Percentiles rank a stretch among this genome's conserved stretches.
phyloP scores from a whole-genome alignment of 2,113 vertebrate genomes.

The Alexandromys fortis region DNA sequence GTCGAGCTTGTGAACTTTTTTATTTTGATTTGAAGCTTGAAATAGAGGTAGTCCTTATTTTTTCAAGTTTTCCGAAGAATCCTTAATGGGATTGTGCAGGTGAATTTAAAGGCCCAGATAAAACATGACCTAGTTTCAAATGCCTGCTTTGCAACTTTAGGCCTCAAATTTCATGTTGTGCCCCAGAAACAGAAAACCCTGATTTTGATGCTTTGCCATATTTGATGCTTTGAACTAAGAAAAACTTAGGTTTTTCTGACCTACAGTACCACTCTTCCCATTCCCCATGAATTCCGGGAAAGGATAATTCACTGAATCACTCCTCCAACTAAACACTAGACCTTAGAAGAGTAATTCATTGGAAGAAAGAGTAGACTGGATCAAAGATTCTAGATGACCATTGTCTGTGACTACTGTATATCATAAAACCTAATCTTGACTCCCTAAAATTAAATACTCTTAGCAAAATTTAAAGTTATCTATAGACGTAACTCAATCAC shows the following conservation, averaged over 20 bases:
- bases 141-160: not conserved
- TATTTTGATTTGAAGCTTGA: not conserved
- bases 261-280: not conserved
- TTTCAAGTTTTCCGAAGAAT: not conserved
- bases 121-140: slow-evolving; percentile 35
- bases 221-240: not conserved
- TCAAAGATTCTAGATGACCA: not conserved
- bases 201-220: not conserved
- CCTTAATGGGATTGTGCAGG: not conserved
- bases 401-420: not conserved
- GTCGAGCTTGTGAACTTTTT: not conserved
- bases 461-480: not conserved
- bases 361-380: not conserved
- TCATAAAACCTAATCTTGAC: not conserved
- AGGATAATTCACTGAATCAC: no score
- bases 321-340: not conserved
- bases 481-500: not conserved
- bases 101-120: slow-evolving; percentile 38
- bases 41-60: not conserved
- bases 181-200: not conserved
- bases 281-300: not conserved
- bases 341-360: not conserved
- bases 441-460: not conserved
- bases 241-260: not conserved
- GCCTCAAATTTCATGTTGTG: not conserved